phyloP scores from a whole-genome alignment of 2,888 invertebrate genomes.

The Caradrina clavipalpis region DNA sequence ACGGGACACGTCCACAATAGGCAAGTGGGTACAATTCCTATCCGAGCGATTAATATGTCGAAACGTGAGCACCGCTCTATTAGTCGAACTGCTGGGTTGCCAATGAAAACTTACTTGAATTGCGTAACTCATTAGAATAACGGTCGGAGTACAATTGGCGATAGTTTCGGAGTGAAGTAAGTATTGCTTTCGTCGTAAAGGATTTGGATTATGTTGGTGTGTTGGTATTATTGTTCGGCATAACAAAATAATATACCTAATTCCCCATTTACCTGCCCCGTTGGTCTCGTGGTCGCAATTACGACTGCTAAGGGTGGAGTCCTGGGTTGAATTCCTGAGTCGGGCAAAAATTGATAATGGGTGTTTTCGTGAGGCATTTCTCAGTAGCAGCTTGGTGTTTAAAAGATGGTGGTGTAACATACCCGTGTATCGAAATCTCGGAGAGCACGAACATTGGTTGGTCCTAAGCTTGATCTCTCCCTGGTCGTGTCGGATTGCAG shows the following conservation, averaged over 20 bases:
- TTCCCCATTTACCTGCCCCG: no score
- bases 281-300: no score
- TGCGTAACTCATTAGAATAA: constrained; percentile 55
- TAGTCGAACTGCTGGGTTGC: constrained; percentile 50
- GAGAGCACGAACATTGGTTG: no score
- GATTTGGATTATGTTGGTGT: constrained; percentile 16
- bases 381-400: no score
- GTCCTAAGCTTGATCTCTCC: no score
- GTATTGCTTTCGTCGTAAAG: constrained; percentile 39
- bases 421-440: no score
- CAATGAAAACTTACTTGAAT: constrained; percentile 59
- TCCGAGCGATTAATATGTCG: constrained; percentile 56
- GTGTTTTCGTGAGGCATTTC: no score
- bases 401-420: no score
- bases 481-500: no score
- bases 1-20: constrained; percentile 46
- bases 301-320: no score
- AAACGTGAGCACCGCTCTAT: constrained; percentile 44
- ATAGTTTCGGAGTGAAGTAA: constrained; percentile 38
- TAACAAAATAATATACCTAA: not conserved
- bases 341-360: no score
- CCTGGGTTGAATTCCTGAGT: no score
- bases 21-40: constrained; percentile 41
- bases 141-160: constrained; percentile 31
- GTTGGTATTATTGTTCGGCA: not conserved